Evolutionary conservation across 2,113 vertebrate genomes (phyloP).

Genomic region (Chamaetylas fuelleborni): DNA sequence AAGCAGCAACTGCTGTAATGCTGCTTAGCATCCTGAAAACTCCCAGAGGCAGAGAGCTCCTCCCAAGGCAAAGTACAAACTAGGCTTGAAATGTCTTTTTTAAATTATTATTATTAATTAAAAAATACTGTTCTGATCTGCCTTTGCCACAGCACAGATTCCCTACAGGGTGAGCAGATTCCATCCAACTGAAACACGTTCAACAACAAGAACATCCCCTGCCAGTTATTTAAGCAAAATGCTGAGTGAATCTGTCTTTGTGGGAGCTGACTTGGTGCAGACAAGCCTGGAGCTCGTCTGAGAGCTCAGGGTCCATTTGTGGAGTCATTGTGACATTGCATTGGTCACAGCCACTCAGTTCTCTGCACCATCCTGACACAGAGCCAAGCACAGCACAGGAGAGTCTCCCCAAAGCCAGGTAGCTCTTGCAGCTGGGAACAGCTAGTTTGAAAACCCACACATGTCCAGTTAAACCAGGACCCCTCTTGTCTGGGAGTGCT

Average conservation of each 20-base stretch:
- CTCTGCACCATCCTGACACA: background rate
- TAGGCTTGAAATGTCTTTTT: background rate
- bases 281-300: background rate
- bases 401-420: background rate
- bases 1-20: background rate
- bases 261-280: background rate
- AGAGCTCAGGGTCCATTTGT: background rate
- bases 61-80: background rate
- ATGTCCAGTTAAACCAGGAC: background rate
- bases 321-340: background rate
- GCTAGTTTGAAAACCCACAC: background rate
- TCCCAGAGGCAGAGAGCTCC: background rate
- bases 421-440: background rate
- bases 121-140: background rate
- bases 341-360: background rate
- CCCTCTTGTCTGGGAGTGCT: background rate
- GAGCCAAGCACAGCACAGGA: background rate
- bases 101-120: background rate
- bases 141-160: background rate
- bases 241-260: background rate
- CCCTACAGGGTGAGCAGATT: background rate
- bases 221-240: background rate
- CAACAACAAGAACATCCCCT: background rate
- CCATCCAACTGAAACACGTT: conserved; percentile 13
- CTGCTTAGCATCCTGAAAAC: conserved; percentile 1